Base-by-base conservation (phyloP, 2,888 invertebrate genomes). In the Drosophila algonquin region DNA sequence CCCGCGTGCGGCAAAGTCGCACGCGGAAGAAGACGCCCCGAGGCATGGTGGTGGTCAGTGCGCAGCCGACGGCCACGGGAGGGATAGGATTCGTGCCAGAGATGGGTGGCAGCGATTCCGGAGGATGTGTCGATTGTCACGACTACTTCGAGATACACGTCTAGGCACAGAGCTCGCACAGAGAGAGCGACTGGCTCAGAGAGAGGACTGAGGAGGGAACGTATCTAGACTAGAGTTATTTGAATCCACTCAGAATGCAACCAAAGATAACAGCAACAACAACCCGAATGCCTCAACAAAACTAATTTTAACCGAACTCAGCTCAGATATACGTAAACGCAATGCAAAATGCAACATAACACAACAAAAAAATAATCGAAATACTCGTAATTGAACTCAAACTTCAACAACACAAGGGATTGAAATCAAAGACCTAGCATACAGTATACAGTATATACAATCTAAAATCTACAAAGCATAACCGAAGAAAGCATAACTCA, bases 111-210 rank as follows among this genome's bases (percentile, higher is more conserved):
- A 75, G 70, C 27, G 90, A 88, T 35, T 75, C 80, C 44, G 89
- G 91, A 57, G 91, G 91, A 63, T 92, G 92, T 83, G 91, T 92
- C 48, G 92, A 92, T 78, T 92, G 92, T 73, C 92, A 92, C 75
- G 92, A 92, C 77, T 92, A 91, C 79, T 92, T 92, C 80, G 94
- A 94, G 92, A 94, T 94, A 89, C 94, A 94, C 80, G 94, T 94
- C 79, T 94, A 94, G 93, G 73, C 46, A 10, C 12, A 21, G 44
- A 47, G 35, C 16, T n/a, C 30, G 52, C 48, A 45, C 44, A 27
- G 40, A 52, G 46, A 21, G 21, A 21, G 21, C 21, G 21, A 21
- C 52, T n/a, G 40, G 6, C 40, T 14, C 14, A n/a, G 40, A 40
- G 40, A 40, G 40, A 40, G 40, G 40, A 40, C 40, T 40, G 40